Evolutionary conservation across 2,797 vertebrate genomes (phyloP), one percentile per base, ranked within the genome.

Genomic region (Lutjanus campechanus): DNA sequence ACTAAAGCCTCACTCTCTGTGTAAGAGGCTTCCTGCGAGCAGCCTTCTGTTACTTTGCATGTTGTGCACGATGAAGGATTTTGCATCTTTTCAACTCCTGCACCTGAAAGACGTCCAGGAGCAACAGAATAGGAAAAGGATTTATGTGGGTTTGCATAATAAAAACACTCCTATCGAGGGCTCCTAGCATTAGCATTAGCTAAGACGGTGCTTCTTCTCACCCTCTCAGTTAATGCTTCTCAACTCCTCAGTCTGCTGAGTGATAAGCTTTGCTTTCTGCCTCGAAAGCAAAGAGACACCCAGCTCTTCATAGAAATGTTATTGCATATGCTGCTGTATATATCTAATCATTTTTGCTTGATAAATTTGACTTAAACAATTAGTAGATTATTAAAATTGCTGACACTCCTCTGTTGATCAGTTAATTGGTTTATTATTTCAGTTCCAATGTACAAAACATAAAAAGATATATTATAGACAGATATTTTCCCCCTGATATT

Each of bases 1-100:
- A 72, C 69, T 72, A 77, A 87, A 85, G 77, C 74, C 61, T 88
- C 43, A 12, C 66, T 81, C 25, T 73, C 20, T 11, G 22, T 73
- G 63, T 66, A 62, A 67, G 49, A 73, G 63, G 74, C 65, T 82
- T 78, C 77, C 82, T 76, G 54, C 49, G 47, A 67, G 79, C 65
- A 81, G 50, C 83, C 83, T 81, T 83, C 83, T 89, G 86, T 71
- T 82, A 73, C 77, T 82, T 51, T 70, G 49, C 66, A 77, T 64
- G 47, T 41, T 3, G 6, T 56, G 47, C 58, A 84, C 22, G 19
- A 62, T 46, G 50, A 78, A 76, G 49, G 44, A 56, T 54, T 82
- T 70, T 53, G 19, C 40, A 46, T 41, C 6, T 56, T 72, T 20
- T 76, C 19, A 15, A 25, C 58, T 41, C 8, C 13, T 22, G 8